These are phyloP conservation scores for Automeris io DNA, from an alignment of 2,888 invertebrate genomes.

Conservation along the genomic window DNA sequence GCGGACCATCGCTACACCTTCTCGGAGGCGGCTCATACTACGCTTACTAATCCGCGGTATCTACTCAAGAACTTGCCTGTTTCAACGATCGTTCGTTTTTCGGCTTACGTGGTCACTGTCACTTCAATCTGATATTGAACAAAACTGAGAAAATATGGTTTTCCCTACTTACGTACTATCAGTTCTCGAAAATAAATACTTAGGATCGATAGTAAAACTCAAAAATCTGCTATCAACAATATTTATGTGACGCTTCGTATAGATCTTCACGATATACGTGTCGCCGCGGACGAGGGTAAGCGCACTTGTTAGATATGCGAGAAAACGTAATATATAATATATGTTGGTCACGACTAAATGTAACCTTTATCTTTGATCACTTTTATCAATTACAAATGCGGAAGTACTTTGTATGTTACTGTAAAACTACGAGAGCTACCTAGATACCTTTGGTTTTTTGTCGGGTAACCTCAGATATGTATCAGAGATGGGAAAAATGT, in stretches of 20 bases:
- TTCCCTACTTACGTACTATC: constrained; percentile 41
- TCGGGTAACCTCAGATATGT: too few relatives aligned
- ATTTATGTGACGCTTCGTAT: constrained; percentile 79
- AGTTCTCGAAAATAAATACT: constrained; percentile 67
- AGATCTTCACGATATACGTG: constrained; percentile 75
- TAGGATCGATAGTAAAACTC: constrained; percentile 84
- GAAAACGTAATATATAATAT: constrained; percentile 12
- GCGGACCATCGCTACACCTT: too few relatives aligned
- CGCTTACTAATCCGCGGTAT: too few relatives aligned
- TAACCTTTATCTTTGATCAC: background rate
- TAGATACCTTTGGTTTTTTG: too few relatives aligned
- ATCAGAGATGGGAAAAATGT: too few relatives aligned
- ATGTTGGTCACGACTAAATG: constrained; percentile 5
- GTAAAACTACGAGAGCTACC: constrained; percentile 10
- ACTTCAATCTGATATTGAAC: too few relatives aligned
- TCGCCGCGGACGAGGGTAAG: constrained; percentile 31
- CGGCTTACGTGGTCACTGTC: too few relatives aligned
- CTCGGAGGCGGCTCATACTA: too few relatives aligned
- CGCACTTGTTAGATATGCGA: constrained; percentile 15
- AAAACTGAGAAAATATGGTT: constrained; percentile 10
- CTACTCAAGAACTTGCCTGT: too few relatives aligned
- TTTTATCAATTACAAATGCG: constrained; percentile 27
- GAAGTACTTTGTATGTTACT: constrained; percentile 24
- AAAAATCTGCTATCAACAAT: constrained; percentile 82
- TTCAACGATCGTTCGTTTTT: too few relatives aligned